Percentiles rank a stretch among this genome's conserved stretches.
phyloP scores from a whole-genome alignment of 2,113 vertebrate species.

The Thamnaconus septentrionalis region DNA sequence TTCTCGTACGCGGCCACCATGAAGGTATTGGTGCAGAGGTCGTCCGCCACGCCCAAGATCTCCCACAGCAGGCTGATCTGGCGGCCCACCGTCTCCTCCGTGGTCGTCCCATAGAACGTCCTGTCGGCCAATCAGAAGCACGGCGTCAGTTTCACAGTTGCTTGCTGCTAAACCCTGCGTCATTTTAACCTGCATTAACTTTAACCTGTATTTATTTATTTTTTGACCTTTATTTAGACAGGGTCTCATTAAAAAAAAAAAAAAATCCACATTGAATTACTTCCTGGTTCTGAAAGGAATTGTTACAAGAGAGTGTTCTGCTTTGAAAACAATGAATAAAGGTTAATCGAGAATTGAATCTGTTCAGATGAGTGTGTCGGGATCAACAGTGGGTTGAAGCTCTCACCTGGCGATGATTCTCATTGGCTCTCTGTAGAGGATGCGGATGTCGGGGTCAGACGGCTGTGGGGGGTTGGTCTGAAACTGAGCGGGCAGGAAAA shows the following conservation, averaged over 20 bases:
- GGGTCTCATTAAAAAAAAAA: too few relatives aligned
- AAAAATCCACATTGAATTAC: too few relatives aligned
- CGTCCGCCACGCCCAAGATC: conserved; percentile 64
- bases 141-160: not conserved
- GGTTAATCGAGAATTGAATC: too few relatives aligned
- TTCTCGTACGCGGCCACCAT: conserved; percentile 83
- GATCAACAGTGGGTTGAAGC: not conserved
- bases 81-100: conserved; percentile 79
- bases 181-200: too few relatives aligned
- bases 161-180: too few relatives aligned
- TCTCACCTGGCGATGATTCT: conserved; percentile 79
- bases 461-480: conserved; percentile 76
- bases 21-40: conserved; percentile 66
- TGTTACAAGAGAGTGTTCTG: too few relatives aligned
- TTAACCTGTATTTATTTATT: too few relatives aligned
- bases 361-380: too few relatives aligned
- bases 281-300: too few relatives aligned
- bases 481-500: conserved; percentile 78
- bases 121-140: conserved; percentile 63
- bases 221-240: too few relatives aligned
- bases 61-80: conserved; percentile 81
- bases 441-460: conserved; percentile 74
- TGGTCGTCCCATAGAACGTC: conserved; percentile 81
- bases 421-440: conserved; percentile 73
- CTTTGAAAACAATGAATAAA: too few relatives aligned